phyloP scores from a whole-genome alignment of 2,888 invertebrate genomes.

The Cosmopolites sordidus region DNA sequence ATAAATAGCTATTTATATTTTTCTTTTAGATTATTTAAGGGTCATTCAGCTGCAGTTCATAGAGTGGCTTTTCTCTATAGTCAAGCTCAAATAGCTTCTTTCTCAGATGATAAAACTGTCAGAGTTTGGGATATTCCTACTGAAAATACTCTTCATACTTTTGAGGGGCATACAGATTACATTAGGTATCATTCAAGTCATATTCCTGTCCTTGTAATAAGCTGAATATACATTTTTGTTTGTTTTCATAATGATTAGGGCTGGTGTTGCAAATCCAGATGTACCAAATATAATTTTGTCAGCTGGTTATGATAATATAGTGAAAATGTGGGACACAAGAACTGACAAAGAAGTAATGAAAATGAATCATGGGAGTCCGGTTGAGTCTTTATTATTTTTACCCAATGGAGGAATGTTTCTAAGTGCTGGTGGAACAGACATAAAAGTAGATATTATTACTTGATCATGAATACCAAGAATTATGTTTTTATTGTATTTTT shows the following conservation, averaged over 20 bases:
- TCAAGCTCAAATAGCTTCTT: conserved; percentile 75
- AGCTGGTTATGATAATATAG: conserved; percentile 84
- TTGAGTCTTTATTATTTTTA: conserved; percentile 83
- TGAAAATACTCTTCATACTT: conserved; percentile 66
- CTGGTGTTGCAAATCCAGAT: conserved; percentile 75
- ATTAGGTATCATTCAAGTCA: too few relatives aligned
- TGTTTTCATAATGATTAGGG: conserved; percentile 52
- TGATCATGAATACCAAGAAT: background rate
- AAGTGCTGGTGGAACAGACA: conserved; percentile 72
- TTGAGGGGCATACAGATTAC: conserved; percentile 72
- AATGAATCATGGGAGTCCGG: conserved; percentile 83
- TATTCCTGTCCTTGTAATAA: too few relatives aligned
- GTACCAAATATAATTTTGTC: conserved; percentile 74
- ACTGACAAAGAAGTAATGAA: conserved; percentile 64
- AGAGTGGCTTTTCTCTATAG: conserved; percentile 77
- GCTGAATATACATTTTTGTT: background rate
- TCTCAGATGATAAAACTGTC: conserved; percentile 86
- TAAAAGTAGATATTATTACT: conserved; percentile 13
- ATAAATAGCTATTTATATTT: background rate
- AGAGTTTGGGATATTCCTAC: conserved; percentile 88
- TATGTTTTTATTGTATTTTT: conserved; percentile 49
- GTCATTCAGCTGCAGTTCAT: conserved; percentile 77
- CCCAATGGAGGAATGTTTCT: conserved; percentile 87
- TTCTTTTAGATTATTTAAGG: conserved; percentile 67
- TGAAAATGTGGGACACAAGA: conserved; percentile 84